A percentile compares a stretch with the other conserved stretches of the same genome.
Evolutionary conservation across 2,113 vertebrate genomes (phyloP).

Genomic region (Glaucomys volans): DNA sequence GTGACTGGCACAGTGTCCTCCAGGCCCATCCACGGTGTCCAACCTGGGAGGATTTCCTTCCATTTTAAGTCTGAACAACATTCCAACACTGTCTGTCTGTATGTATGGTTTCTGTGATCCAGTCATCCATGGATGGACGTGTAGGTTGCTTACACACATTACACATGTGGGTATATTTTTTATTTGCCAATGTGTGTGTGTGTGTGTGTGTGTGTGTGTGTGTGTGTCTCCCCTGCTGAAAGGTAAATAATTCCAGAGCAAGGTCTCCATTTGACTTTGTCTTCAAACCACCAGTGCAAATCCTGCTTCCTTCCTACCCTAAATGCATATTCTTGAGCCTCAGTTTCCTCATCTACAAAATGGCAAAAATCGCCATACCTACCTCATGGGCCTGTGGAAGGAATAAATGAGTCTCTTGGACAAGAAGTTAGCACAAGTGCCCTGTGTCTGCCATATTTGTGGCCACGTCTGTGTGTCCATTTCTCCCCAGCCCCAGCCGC

Average conservation of each 20-base stretch:
- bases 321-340: background rate
- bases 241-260: background rate
- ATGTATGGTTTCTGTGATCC: background rate
- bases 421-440: background rate
- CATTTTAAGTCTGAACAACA: background rate
- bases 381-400: background rate
- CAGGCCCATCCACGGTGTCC: background rate
- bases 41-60: background rate
- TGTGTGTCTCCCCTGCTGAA: background rate
- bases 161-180: background rate
- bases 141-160: background rate
- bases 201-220: background rate
- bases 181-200: background rate
- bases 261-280: background rate
- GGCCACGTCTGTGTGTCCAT: rapidly evolving
- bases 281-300: background rate
- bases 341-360: background rate
- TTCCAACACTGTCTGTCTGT: background rate
- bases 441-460: too few species aligned
- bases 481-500: background rate
- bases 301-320: background rate
- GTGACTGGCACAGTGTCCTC: background rate
- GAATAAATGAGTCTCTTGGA: background rate
- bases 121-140: background rate
- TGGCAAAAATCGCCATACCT: too few species aligned